Evolutionary conservation across 2,113 vertebrate genomes (phyloP).

Genomic region (Heterotis niloticus): DNA sequence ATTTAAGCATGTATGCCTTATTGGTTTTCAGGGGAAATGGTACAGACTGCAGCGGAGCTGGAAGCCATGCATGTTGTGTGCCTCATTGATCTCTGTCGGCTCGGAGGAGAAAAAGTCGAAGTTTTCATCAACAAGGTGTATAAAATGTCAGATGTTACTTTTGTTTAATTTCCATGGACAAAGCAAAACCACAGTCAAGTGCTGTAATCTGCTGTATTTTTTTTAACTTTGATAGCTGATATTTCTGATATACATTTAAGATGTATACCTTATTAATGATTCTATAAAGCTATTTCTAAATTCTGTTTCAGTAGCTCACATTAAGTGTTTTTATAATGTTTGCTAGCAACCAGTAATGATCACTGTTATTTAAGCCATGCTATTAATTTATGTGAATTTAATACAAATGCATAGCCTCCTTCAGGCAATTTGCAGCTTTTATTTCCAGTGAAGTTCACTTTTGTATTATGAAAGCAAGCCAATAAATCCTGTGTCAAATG

Average conservation of each 20-base stretch:
- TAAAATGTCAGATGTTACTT: slow-evolving; percentile 50
- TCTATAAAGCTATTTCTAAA: not conserved
- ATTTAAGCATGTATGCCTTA: not conserved
- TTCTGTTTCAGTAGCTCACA: not conserved
- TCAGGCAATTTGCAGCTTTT: no score
- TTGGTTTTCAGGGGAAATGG: slow-evolving; percentile 50
- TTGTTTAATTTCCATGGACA: slow-evolving; percentile 1
- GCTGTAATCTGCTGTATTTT: not conserved
- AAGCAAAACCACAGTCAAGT: not conserved
- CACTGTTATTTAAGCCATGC: no score
- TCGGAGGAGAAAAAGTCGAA: slow-evolving; percentile 74
- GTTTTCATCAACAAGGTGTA: slow-evolving; percentile 78
- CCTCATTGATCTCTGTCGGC: slow-evolving; percentile 78
- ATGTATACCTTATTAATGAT: not conserved
- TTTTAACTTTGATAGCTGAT: not conserved
- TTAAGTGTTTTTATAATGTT: no score
- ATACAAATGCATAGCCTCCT: no score
- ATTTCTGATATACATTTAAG: slow-evolving; percentile 1
- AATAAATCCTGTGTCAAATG: no score
- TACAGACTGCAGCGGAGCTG: slow-evolving; percentile 58
- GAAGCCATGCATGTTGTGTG: slow-evolving; percentile 69
- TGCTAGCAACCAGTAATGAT: not conserved
- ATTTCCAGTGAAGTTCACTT: no score
- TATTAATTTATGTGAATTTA: no score
- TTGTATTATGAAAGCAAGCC: no score